Conservation (phyloP, 2,797 vertebrate genomes). For the Choloepus didactylus region DNA sequence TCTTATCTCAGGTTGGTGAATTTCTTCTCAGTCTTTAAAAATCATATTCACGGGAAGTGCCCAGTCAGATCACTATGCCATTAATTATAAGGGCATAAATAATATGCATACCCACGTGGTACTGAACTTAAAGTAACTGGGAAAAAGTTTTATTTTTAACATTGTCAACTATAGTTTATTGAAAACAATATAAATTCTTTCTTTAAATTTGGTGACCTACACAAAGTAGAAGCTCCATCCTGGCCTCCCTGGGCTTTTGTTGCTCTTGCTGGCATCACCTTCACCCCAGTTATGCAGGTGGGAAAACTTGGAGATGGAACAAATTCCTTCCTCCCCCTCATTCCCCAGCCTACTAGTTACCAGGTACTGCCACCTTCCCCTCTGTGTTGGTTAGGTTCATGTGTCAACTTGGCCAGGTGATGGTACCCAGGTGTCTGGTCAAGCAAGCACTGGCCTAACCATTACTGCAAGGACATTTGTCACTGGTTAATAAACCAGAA, state of each 20-base stretch:
- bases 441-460: no score
- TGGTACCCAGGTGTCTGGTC: no score
- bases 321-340: neutral
- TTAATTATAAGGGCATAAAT: neutral
- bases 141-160: neutral
- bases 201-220: neutral
- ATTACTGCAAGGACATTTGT: no score
- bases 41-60: neutral
- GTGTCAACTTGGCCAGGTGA: no score
- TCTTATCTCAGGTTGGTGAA: neutral
- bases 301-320: neutral
- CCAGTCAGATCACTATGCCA: neutral
- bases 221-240: neutral
- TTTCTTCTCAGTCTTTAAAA: neutral
- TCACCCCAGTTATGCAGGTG: neutral
- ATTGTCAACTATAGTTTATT: neutral
- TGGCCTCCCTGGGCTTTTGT: neutral
- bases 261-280: neutral
- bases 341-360: neutral
- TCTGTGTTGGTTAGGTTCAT: no score
- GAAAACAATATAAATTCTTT: neutral
- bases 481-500: no score
- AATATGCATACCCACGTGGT: neutral
- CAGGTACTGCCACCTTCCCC: neutral
- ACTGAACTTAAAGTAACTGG: neutral